Base-by-base conservation (phyloP, 2,797 vertebrate genomes). In the Chiroxiphia lanceolata region DNA sequence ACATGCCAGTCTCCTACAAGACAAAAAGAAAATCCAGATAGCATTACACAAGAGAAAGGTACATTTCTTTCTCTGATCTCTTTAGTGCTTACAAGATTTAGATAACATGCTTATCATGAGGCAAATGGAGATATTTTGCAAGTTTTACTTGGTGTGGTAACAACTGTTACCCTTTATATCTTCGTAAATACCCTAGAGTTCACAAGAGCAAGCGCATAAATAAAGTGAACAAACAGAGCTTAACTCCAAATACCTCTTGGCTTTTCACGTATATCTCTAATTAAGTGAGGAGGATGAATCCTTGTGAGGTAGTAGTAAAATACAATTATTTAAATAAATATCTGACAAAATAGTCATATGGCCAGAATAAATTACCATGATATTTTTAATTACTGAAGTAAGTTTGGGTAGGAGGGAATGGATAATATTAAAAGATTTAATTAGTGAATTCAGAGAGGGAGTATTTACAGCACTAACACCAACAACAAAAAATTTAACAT, bases 21-120 rank as follows among this genome's bases (percentile, higher is more conserved):
- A 86, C 82, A 70, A 90, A 95, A 96, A 94, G 89, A 97, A 96
- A 94, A 96, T 91, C 94, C 88, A 93, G 45, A 59, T 90, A 95
- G 26, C 89, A 63, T 96, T 97, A 96, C 95, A 94, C 95, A 97
- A 96, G 89, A 96, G 92, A 97, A 97, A 97, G 91, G 96, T 96
- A 93, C 83, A 94, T 96, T 96, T 97, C 95, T 96, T 97, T 92
- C 95, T 95, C 83, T 88, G 92, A 94, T 95, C 87, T 75, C 87
- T 95, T 94, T 96, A 96, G 90, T 94, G 81, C 83, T 94, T 70
- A 81, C 81, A 95, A 87, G 94, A 91, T 93, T 82, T 87, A 97
- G 97, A 97, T 93, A 96, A 92, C 65, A 2, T 44, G 84, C 89
- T 96, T 97, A 97, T 97, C 96, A 42, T 83, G 94, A 95, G 80